phyloP scores from a whole-genome alignment of 1,140 invertebrate species.

The Uloborus diversus region DNA sequence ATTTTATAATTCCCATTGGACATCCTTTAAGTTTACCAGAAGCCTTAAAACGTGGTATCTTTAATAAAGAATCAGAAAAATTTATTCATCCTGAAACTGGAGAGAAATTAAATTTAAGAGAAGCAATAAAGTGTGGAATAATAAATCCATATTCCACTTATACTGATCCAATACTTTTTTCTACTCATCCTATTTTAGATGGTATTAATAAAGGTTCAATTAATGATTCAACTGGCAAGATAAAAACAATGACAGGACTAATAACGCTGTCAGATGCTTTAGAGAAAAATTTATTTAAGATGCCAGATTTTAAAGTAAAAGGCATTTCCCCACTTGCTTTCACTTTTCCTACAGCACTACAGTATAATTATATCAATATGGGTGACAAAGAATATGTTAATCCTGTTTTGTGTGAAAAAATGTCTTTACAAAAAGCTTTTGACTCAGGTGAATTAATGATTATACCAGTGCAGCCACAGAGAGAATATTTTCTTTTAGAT shows the following conservation, averaged over 20 bases:
- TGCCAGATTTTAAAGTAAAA: constrained; percentile 39
- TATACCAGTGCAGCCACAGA: constrained; percentile 32
- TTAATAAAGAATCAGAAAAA: constrained; percentile 77
- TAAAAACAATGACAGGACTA: constrained; percentile 71
- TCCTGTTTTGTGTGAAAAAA: constrained; percentile 77
- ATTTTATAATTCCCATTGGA: constrained; percentile 81
- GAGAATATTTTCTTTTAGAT: constrained; percentile 72
- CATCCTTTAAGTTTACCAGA: constrained; percentile 83
- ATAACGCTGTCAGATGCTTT: constrained; percentile 60
- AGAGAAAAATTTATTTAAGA: constrained; percentile 60
- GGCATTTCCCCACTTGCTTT: constrained; percentile 72
- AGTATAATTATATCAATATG: constrained; percentile 79
- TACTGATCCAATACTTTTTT: constrained; percentile 69
- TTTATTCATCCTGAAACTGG: constrained; percentile 92
- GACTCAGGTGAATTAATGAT: constrained; percentile 74
- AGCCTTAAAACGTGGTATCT: constrained; percentile 81
- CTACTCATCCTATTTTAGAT: constrained; percentile 77
- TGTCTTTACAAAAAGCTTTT: constrained; percentile 80
- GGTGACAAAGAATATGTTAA: constrained; percentile 76
- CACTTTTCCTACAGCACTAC: constrained; percentile 83
- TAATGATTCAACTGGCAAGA: constrained; percentile 75
- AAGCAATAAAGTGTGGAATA: constrained; percentile 87
- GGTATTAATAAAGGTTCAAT: constrained; percentile 82
- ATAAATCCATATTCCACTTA: constrained; percentile 79
- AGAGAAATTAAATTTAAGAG: constrained; percentile 75